Evolutionary conservation across 2,888 invertebrate genomes (phyloP), one percentile per base, ranked within the genome.

Genomic region (Iselma pallidipennis): DNA sequence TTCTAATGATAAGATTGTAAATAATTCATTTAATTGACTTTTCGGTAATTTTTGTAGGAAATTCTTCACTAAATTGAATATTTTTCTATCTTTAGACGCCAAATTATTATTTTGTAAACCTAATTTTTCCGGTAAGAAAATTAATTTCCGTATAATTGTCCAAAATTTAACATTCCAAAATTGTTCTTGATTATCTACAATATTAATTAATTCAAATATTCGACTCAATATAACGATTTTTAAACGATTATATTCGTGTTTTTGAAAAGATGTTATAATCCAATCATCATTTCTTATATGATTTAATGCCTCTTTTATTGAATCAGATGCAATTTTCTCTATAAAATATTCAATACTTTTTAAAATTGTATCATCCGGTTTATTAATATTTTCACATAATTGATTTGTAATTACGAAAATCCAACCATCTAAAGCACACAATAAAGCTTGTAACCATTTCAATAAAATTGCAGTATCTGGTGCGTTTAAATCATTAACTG

Each of bases 361-460:
- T 31, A 72, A 57, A n/a, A 72, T 63, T 28, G 37, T 58, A 9
- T 60, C 21, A 12, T 52, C 53, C 19, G 55, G n/a, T 33, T 59
- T 45, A 1, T 50, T 49, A 28, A 56, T 23, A 51, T 28, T 19
- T 6, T 23, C 6, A 10, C n/a, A 53, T 14, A 73, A 59, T 28
- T 66, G 66, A 51, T 77, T 69, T 53, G 70, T 74, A 2, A 70
- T 57, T 0, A 76, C 55, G 66, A 78, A 80, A 55, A 67, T 70
- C 29, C 71, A 74, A 1, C 76, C 78, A 63, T 86, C 84, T 2
- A 86, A 71, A 28, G 80, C 77, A 31, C 81, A 77, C 3, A 82
- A 65, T 2, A 86, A 73, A 10, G 72, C 69, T 31, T 80, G 75
- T 48, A 85, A 66, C 81, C 80, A 82, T 16, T 75, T 76, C 21